Conservation (phyloP, 1,140 invertebrate genomes). For the Macrotrachela quadricornifera region DNA sequence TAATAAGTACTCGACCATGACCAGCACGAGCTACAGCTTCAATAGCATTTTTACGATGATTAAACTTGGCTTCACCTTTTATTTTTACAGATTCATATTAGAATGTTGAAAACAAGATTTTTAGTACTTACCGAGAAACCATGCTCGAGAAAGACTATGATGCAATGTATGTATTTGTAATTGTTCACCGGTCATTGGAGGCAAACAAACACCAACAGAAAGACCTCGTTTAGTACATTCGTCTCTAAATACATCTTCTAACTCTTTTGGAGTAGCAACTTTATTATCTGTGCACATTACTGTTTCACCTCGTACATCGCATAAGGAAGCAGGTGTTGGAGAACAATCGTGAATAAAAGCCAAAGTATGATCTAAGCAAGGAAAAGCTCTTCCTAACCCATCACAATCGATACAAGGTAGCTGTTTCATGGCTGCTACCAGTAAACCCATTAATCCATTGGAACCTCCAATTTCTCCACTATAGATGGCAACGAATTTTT, state of each 20-base stretch:
- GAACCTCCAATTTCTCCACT: constrained; percentile 20
- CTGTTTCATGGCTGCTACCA: constrained; percentile 15
- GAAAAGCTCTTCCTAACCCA: constrained; percentile 24
- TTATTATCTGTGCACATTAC: no score
- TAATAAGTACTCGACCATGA: not conserved
- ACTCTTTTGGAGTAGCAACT: no score
- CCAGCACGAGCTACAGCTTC: constrained; percentile 10
- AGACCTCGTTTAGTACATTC: no score
- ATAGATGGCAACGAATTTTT: constrained; percentile 15
- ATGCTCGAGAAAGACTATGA: not conserved
- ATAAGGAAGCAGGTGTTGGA: no score
- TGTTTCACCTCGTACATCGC: no score
- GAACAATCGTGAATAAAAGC: not conserved
- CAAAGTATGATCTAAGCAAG: constrained; percentile 12
- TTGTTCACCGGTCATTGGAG: no score
- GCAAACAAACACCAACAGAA: no score
- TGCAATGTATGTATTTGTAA: no score
- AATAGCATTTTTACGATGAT: constrained; percentile 9
- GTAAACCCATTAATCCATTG: constrained; percentile 20
- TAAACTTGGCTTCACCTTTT: constrained; percentile 15
- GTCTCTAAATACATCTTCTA: no score
- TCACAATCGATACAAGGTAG: constrained; percentile 20
- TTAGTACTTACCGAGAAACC: not conserved
- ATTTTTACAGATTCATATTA: not conserved
- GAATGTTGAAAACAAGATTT: not conserved